Conservation (phyloP, 1,140 invertebrate species). For the Chlorops oryzae region DNA sequence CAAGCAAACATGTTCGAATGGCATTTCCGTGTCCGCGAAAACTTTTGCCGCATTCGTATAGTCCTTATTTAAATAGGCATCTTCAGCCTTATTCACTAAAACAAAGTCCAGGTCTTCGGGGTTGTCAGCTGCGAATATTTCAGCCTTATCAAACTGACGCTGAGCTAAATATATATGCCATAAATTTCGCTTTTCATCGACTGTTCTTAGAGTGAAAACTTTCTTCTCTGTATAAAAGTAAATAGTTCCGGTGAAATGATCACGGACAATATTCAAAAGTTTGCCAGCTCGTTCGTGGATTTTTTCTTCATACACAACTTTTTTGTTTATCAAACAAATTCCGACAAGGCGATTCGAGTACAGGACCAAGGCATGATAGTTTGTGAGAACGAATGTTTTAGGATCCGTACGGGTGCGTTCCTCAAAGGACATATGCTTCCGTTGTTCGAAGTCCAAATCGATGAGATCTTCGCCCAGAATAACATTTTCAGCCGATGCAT, state of each 20-base stretch:
- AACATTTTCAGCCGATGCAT: slow-evolving; percentile 1
- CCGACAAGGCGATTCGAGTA: slow-evolving; percentile 79
- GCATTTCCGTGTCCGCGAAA: slow-evolving; percentile 83
- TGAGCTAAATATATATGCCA: slow-evolving; percentile 86
- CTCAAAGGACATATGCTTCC: slow-evolving; percentile 31
- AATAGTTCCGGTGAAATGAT: slow-evolving; percentile 72
- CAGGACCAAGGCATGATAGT: slow-evolving; percentile 83
- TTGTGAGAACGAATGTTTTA: slow-evolving; percentile 74
- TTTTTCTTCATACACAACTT: slow-evolving; percentile 80
- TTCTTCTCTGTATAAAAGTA: slow-evolving; percentile 80
- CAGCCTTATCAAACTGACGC: slow-evolving; percentile 81
- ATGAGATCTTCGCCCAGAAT: slow-evolving; percentile 31
- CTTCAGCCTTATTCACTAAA: slow-evolving; percentile 81
- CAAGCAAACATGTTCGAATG: slow-evolving; percentile 89
- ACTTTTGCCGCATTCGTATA: slow-evolving; percentile 79
- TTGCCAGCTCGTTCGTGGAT: slow-evolving; percentile 76
- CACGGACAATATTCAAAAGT: slow-evolving; percentile 74
- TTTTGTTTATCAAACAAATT: slow-evolving; percentile 78
- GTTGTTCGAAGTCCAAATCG: slow-evolving; percentile 28
- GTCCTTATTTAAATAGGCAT: slow-evolving; percentile 72
- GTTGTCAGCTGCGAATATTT: slow-evolving; percentile 71
- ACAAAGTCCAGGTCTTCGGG: slow-evolving; percentile 76
- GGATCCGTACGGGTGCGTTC: slow-evolving; percentile 52
- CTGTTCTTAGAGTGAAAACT: slow-evolving; percentile 82
- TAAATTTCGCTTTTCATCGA: slow-evolving; percentile 78